phyloP scores from a whole-genome alignment of 2,797 vertebrate genomes.

The Pitangus sulphuratus region DNA sequence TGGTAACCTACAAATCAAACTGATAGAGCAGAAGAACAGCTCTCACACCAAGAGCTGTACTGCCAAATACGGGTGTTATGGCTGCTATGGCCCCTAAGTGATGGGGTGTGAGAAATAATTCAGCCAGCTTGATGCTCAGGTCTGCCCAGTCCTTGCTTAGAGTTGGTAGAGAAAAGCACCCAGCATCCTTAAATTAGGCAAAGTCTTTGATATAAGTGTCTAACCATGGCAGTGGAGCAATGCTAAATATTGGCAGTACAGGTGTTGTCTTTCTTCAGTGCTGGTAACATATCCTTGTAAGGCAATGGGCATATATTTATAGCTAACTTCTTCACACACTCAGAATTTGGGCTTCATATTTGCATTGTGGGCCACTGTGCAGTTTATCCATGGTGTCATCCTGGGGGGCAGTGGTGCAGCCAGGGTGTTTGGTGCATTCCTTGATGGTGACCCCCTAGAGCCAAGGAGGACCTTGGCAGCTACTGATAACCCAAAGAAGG shows the following conservation, averaged over 20 bases:
- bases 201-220: background rate
- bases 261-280: background rate
- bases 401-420: fast-evolving
- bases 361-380: background rate
- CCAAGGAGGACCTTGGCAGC: background rate
- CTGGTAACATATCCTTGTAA: background rate
- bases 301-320: background rate
- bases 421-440: background rate
- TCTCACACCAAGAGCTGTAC: background rate
- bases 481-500: fast-evolving
- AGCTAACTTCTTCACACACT: background rate
- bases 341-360: background rate
- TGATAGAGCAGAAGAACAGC: background rate
- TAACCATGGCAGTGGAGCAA: background rate
- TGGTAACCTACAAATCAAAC: constrained; percentile 51
- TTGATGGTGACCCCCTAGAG: background rate
- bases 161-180: background rate
- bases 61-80: fast-evolving
- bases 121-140: background rate
- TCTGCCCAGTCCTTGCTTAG: background rate
- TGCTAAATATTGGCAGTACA: background rate
- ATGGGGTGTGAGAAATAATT: background rate
- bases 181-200: background rate
- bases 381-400: background rate
- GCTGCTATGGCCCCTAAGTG: background rate